Evolutionary conservation across 2,797 vertebrate species (phyloP), one percentile per base, ranked within the genome.

Genomic region (Channa striata): DNA sequence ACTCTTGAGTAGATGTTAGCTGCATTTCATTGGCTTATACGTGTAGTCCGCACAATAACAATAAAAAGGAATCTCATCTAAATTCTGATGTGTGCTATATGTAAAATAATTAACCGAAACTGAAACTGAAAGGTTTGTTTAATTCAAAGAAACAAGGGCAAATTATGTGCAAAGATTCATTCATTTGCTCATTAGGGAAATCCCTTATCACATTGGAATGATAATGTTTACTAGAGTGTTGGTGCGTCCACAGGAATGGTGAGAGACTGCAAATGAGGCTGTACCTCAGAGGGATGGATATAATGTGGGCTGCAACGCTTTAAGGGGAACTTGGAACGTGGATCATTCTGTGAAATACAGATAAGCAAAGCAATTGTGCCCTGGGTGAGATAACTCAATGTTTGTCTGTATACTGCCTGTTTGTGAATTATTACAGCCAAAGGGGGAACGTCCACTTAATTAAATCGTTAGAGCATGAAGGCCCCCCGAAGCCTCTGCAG

Each of bases 391-490:
- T 80, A 78, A 83, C 51, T 63, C 74, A 39, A 46, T 70, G 77
- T 76, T 71, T 78, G 80, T 71, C 61, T 74, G 68, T 70, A 57
- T 19, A 25, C 51, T 44, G 77, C 42, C 61, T 19, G 77, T 76
- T 58, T 78, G 86, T 62, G 70, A 53, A 82, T 77, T 72, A 62
- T 51, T 47, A 72, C 74, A 81, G 83, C 89, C 84, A 83, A 85
- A 80, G 34, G 61, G 77, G 82, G 62, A 70, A 77, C 10, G 43
- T 78, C 77, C 78, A 89, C 68, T 82, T 91, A 80, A 92, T 90
- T 80, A 87, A 93, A 91, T 87, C 80, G 91, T 89, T 88, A 87
- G 82, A 90, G 86, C 88, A 80, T 90, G 89, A 92, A 89, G 81
- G 65, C 74, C 74, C 48, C 68, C 68, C 42, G 57, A 84, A 80